These are phyloP conservation scores for Diaprepes abbreviatus DNA, from an alignment of 2,888 invertebrate species.

Conservation along the genomic window DNA sequence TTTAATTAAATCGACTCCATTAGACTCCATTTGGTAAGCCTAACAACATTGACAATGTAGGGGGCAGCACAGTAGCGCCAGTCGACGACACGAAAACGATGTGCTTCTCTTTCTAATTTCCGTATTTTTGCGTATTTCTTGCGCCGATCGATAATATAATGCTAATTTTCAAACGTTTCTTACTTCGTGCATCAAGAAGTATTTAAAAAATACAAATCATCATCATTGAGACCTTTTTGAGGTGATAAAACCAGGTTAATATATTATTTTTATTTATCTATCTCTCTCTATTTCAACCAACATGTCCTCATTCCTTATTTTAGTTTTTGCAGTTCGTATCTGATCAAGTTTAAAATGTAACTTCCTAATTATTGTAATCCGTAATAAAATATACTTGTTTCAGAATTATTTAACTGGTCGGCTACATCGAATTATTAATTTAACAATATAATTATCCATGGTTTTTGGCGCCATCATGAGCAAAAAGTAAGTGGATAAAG, in stretches of 20 bases:
- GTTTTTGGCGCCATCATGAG: slow-evolving; percentile 13
- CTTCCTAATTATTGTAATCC: background rate
- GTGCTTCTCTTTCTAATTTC: slow-evolving; percentile 36
- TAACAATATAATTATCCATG: background rate
- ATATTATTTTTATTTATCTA: slow-evolving; percentile 1
- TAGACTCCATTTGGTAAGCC: slow-evolving; percentile 74
- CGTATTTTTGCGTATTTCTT: slow-evolving; percentile 37
- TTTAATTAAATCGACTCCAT: slow-evolving; percentile 77
- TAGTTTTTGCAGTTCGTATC: background rate
- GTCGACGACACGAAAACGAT: slow-evolving; percentile 35
- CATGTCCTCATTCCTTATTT: slow-evolving; percentile 20
- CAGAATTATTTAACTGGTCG: no score
- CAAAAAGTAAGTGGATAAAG: slow-evolving; percentile 1
- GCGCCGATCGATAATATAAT: slow-evolving; percentile 47
- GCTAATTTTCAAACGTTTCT: slow-evolving; percentile 35
- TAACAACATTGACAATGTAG: slow-evolving; percentile 86
- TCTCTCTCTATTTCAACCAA: slow-evolving; percentile 23
- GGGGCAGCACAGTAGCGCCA: slow-evolving; percentile 76
- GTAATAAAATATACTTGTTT: background rate
- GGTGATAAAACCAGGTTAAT: background rate
- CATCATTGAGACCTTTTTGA: background rate
- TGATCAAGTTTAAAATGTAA: no score
- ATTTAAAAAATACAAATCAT: slow-evolving; percentile 3
- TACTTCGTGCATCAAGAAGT: background rate
- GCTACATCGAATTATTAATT: no score